Base-by-base conservation (phyloP, 1,140 invertebrate genomes). In the Rhizoglyphus robini region DNA sequence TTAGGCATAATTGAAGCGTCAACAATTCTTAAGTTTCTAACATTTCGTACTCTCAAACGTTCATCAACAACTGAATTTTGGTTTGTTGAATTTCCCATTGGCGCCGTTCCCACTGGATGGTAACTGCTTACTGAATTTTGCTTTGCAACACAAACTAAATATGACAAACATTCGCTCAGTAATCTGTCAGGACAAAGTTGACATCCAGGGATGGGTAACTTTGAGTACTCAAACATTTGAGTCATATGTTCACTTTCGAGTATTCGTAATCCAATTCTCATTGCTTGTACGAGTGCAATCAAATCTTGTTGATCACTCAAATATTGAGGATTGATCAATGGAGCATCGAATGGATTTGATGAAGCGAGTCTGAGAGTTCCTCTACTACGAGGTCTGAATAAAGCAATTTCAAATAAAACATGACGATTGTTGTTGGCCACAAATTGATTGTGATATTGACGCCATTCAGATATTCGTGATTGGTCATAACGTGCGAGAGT, bases 71-170 rank as follows among this genome's bases (percentile, higher is more conserved):
- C 88, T 0, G 88, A 85, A 4, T 81, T 80, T 0, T 79, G 76
- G 73, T 91, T 88, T 71, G 79, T 81, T 2, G 77, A 69, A 0
- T 86, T 85, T 13, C 89, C 89, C 88, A 93, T 92, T 75, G 87
- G 88, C 20, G 84, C 82, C 4, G 75, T 75, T 36, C 77, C 75
- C 0, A 71, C 72, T 0, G 68, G 70, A 68, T 77, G 74, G 27
- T 47, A 31, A 13, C 36, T 41, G 23, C 25, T 51, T 31, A 47
- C 61, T 20, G 1, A 34, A 8, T 25, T 27, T 32, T 63, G 61
- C 15, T 23, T 25, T 8, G 48, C 48, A 3, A 63, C 48, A 63
- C 61, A 63, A 1, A 34, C 2, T n/a, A 63, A n/a, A 51, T 90
- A 91, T 1, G 81, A 80, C 67, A 90, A 87, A 0, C 83, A 83